Evolutionary conservation across 64 coral and sea anemone genomes (phyloP).

Genomic region (Exaiptasia diaphana): DNA sequence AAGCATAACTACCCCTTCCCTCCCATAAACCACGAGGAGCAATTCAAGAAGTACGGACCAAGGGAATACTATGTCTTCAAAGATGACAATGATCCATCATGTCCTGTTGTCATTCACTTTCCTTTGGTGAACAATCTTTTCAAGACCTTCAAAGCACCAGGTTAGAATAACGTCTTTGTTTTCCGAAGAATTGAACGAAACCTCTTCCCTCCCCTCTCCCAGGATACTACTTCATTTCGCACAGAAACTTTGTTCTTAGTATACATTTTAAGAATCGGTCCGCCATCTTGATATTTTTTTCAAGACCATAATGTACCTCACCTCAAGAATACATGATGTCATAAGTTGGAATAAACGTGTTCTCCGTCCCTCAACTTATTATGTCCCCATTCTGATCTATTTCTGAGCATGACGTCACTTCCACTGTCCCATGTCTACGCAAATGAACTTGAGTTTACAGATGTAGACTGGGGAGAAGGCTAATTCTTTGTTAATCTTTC

Average conservation of each 20-base stretch:
- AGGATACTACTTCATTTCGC: neutral
- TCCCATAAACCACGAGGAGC: neutral
- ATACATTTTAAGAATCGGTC: neutral
- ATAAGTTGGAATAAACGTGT: too few relatives aligned
- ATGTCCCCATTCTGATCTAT: too few relatives aligned
- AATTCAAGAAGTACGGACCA: slow-evolving; percentile 1
- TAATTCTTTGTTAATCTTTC: too few relatives aligned
- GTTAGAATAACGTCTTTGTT: neutral
- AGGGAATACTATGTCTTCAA: slow-evolving; percentile 29
- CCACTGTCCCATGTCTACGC: too few relatives aligned
- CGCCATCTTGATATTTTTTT: too few relatives aligned
- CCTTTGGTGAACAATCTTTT: slow-evolving; percentile 14
- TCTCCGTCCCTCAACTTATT: too few relatives aligned
- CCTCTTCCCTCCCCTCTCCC: neutral
- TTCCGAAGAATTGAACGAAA: neutral
- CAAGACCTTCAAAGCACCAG: neutral
- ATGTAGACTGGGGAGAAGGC: too few relatives aligned
- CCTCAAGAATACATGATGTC: too few relatives aligned
- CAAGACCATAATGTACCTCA: too few relatives aligned
- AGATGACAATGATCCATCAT: neutral
- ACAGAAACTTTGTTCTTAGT: neutral
- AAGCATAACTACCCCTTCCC: slow-evolving; percentile 8
- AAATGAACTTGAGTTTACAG: too few relatives aligned
- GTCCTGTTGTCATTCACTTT: slow-evolving; percentile 28
- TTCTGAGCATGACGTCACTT: too few relatives aligned